Evolutionary conservation across 2,888 invertebrate genomes (phyloP), one percentile per base, ranked within the genome.

Genomic region (Axea sp.): DNA sequence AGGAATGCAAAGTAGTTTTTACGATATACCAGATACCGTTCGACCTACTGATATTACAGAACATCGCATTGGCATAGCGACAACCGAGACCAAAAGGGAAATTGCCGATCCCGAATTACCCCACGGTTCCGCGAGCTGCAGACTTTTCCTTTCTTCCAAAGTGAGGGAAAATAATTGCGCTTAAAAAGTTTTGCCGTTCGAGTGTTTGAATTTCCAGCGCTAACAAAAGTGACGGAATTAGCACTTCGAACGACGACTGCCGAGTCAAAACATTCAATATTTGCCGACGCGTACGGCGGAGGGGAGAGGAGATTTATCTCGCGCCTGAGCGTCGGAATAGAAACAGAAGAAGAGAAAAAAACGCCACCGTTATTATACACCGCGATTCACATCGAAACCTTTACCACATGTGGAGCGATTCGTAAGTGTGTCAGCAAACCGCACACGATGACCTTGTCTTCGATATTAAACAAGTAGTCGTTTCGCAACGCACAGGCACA

Each of bases 381-480:
- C 3, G 17, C 9, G 12, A 41, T 22, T 3, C 15, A n/a, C n/a
- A 6, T 24, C 28, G 57, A 49, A 49, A 28, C 37, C 30, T 62
- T 49, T 49, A 26, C 26, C 17, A 14, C 24, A 43, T 53, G 43
- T 26, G 9, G 43, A 64, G 39, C 43, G 43, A 41, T 11, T 43
- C 53, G 19, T 51, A 65, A 65, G 53, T 64, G 43, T 64, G 64
- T 64, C 64, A 64, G 26, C 64, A 64, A 51, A 62, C 62, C 62
- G 51, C 62, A 41, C 37, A 41, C 62, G 45, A 14, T 67, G 67
- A 67, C 47, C 57, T 67, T 67, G 67, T 57, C 47, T 47, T 47
- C 49, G 55, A 49, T 67, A 65, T 57, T 64, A 64, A 47, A 41
- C 49, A 57, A 47, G 47, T 35, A 24, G 31, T 39, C 14, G 41